Evolutionary conservation across 2,113 vertebrate species (phyloP).

Genomic region (Pedetes capensis): DNA sequence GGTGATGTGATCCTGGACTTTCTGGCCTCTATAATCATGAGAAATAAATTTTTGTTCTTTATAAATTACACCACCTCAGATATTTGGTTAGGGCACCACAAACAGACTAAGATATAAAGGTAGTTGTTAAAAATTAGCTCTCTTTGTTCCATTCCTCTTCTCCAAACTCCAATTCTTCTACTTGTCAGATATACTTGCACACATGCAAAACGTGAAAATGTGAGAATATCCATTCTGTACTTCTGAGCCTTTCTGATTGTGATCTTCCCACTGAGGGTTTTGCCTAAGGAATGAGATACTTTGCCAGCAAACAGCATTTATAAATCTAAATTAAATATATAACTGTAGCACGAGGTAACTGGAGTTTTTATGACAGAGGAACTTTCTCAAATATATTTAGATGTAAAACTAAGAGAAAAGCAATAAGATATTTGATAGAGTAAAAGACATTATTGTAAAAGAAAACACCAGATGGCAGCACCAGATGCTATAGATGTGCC

Average conservation of each 20-base stretch:
- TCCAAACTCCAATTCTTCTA: neutral
- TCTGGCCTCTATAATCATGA: neutral
- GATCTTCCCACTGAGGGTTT: neutral
- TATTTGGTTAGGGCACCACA: neutral
- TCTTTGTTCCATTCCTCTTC: neutral
- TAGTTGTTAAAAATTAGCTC: neutral
- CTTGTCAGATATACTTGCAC: neutral
- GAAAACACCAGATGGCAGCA: conserved; percentile 85
- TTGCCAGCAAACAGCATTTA: neutral
- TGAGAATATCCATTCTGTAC: neutral
- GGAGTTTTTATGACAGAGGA: neutral
- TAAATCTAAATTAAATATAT: neutral
- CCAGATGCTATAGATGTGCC: conserved; percentile 47
- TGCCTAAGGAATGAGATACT: neutral
- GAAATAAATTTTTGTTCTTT: neutral
- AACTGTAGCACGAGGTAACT: neutral
- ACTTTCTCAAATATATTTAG: neutral
- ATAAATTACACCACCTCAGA: too few relatives aligned
- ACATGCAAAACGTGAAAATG: neutral
- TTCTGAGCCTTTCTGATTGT: neutral
- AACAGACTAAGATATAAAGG: neutral
- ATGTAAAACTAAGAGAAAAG: neutral
- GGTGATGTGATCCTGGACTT: neutral
- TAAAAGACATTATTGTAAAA: conserved; percentile 53
- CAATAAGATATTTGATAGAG: neutral